These are phyloP conservation scores for Geopemphigus sp. DNA, from an alignment of 1,140 invertebrate genomes.

Conservation along the genomic window DNA sequence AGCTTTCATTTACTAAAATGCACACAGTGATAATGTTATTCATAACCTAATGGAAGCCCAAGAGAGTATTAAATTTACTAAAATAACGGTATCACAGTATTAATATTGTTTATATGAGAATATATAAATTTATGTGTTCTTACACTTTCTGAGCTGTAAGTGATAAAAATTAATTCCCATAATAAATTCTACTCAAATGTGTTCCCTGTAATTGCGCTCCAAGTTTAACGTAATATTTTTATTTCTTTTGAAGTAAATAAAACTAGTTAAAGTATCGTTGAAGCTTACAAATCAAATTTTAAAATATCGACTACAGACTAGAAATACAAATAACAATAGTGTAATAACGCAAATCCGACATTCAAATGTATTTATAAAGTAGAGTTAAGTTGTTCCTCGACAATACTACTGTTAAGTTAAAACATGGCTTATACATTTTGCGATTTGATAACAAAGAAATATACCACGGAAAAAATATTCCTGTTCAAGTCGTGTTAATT, in stretches of 20 bases:
- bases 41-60: slow-evolving; percentile 17
- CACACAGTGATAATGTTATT: slow-evolving; percentile 32
- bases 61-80: slow-evolving; percentile 31
- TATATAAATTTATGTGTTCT: slow-evolving; percentile 32
- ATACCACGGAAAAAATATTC: no score
- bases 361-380: no score
- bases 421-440: no score
- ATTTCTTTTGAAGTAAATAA: slow-evolving; percentile 2
- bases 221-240: background rate
- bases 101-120: slow-evolving; percentile 33
- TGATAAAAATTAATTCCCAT: slow-evolving; percentile 42
- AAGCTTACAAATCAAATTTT: background rate
- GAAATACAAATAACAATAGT: no score
- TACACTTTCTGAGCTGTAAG: background rate
- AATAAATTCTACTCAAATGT: slow-evolving; percentile 15
- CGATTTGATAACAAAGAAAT: background rate
- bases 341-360: no score
- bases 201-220: background rate
- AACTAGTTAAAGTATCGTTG: background rate
- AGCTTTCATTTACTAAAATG: background rate
- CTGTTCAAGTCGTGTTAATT: background rate
- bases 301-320: background rate
- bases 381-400: no score
- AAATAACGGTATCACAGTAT: slow-evolving; percentile 25
- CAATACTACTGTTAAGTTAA: no score